phyloP scores from a whole-genome alignment of 2,113 vertebrate species.

The Ariopsis seemanni region DNA sequence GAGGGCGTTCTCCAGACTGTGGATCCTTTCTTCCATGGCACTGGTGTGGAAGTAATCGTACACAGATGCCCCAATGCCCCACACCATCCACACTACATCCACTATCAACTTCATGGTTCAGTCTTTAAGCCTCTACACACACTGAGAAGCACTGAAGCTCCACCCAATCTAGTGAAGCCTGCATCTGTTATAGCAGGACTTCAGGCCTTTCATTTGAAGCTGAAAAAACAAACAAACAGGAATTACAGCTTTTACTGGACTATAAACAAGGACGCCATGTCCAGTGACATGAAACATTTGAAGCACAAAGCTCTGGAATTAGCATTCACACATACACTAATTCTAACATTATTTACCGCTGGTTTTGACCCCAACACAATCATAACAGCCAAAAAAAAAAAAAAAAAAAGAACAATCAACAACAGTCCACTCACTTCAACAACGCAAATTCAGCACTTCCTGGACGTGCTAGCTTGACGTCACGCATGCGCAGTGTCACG shows the following conservation, averaged over 20 bases:
- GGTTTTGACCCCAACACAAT: neutral
- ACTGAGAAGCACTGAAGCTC: neutral
- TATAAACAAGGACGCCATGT: neutral
- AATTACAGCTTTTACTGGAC: neutral
- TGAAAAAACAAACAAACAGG: neutral
- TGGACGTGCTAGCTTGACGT: neutral
- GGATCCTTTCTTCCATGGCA: slow-evolving; percentile 78
- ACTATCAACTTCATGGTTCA: slow-evolving; percentile 73
- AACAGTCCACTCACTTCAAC: neutral
- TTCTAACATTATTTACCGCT: neutral
- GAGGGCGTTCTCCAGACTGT: slow-evolving; percentile 71
- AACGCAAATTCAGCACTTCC: neutral
- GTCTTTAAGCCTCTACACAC: neutral
- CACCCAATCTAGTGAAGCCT: neutral
- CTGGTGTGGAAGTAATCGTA: slow-evolving; percentile 79
- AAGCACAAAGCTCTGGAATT: neutral
- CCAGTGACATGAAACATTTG: neutral
- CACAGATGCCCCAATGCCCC: slow-evolving; percentile 75
- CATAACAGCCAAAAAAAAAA: neutral
- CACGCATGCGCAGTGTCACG: neutral
- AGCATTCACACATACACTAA: too few relatives aligned
- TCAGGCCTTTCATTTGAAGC: neutral
- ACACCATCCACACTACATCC: slow-evolving; percentile 75
- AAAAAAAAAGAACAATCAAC: neutral
- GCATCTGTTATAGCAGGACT: neutral